Base-by-base conservation (phyloP, 2,888 invertebrate genomes). In the Monoplex corrugatus region DNA sequence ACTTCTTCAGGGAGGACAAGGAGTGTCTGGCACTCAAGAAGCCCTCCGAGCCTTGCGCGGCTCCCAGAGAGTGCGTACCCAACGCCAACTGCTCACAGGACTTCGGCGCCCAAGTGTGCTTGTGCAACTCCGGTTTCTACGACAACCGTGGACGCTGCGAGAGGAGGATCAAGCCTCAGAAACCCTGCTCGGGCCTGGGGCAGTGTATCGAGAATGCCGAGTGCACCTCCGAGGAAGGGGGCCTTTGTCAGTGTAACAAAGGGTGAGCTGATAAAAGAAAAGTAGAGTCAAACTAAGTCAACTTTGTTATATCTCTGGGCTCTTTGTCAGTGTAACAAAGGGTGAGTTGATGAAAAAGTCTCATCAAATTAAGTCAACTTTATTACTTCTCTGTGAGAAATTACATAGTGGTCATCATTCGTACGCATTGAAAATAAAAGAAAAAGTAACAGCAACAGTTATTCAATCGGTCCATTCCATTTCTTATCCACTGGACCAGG, bases 71-170 rank as follows among this genome's bases (percentile, higher is more conserved):
- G 80, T 90, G 90, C 44, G 83, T 89, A 13, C 63, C 83, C 63
- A 87, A 84, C 44, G 89, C 90, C 28, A 88, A 90, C 75, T 90
- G 90, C 84, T 86, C 90, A 1, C 85, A 89, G 45, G 88, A 89
- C 82, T 75, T 89, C 50, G 85, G 63, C 68, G 68, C 35, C 28
- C 40, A 16, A 13, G 68, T 45, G 28, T 90, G 90, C 43, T 38
- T 86, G 75, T 90, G 90, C 45, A 78, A 89, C 38, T 16, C 50
- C 0, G 89, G 87, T 19, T 90, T 85, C 82, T 90, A 85, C 44
- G 86, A 57, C 43, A 83, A 83, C 32, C 78, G 63, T 28, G 89
- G 50, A 0, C 43, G 57, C 13, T 90, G 90, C 38, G 83, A 88
- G 35, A n/a, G 78, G 57, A 86, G 89, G 28, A 84, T 90, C 86